A percentile compares a stretch with the other conserved stretches of the same genome.
Conservation (phyloP, 2,888 invertebrate genomes). For the Tipula lateralis region DNA sequence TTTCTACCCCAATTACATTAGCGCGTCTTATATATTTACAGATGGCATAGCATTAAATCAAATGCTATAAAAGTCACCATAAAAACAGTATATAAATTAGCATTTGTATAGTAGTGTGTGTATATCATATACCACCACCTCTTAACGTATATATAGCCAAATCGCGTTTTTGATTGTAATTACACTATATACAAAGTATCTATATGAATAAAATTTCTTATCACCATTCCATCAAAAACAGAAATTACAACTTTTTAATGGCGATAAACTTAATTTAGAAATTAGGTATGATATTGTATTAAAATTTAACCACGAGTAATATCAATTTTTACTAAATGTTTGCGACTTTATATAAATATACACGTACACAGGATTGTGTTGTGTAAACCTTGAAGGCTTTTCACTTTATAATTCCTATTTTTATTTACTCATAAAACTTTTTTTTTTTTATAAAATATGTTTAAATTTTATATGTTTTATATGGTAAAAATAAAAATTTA, state of each 20-base stretch:
- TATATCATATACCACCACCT: not conserved
- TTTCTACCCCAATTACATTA: not conserved
- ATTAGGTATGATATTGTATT: not conserved
- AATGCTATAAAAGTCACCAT: too few species aligned
- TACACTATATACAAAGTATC: not conserved
- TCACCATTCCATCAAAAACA: not conserved
- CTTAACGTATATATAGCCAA: not conserved
- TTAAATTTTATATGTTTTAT: too few species aligned
- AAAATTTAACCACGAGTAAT: not conserved
- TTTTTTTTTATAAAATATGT: not conserved
- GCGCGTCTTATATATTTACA: not conserved
- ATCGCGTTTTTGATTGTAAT: not conserved
- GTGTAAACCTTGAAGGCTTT: not conserved
- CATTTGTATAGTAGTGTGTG: not conserved
- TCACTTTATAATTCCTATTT: not conserved
- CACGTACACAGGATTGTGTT: not conserved
- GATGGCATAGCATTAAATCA: not conserved
- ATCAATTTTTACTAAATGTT: not conserved
- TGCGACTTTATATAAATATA: too few species aligned
- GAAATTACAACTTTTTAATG: not conserved
- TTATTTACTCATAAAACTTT: not conserved
- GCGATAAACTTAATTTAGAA: conserved; percentile 7
- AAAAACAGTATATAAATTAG: not conserved
- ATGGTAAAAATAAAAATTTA: not conserved
- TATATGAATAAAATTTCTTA: not conserved